phyloP scores from a whole-genome alignment of 35 echinoderm and acorn worm genomes.

The Nesometra sesokonis region DNA sequence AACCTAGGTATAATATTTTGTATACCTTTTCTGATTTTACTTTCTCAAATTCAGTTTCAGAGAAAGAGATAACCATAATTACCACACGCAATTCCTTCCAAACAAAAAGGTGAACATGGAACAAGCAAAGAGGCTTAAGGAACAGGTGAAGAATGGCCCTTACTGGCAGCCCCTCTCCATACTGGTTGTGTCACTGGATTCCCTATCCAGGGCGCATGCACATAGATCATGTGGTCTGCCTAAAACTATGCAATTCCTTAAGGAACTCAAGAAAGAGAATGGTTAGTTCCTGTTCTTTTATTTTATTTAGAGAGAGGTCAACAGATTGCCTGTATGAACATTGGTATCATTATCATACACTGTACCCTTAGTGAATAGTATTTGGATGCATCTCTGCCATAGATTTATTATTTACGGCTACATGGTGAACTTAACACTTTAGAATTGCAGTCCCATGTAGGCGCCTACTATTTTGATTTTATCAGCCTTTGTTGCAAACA shows the following conservation, averaged over 20 bases:
- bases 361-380: too few relatives aligned
- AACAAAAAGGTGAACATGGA: conserved; percentile 33
- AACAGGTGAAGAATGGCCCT: conserved; percentile 10
- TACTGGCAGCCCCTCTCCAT: conserved; percentile 71
- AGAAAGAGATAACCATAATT: conserved; percentile 56
- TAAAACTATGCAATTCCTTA: conserved; percentile 55
- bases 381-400: too few relatives aligned
- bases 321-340: too few relatives aligned
- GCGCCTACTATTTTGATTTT: too few relatives aligned
- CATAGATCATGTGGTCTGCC: conserved; percentile 79
- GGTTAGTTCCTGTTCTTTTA: background rate
- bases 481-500: too few relatives aligned
- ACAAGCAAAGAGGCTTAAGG: conserved; percentile 21
- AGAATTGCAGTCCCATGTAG: too few relatives aligned
- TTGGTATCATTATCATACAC: too few relatives aligned
- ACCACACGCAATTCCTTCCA: conserved; percentile 76
- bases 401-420: too few relatives aligned
- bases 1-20: too few relatives aligned
- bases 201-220: conserved; percentile 53
- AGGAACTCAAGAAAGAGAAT: background rate
- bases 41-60: conserved; percentile 32
- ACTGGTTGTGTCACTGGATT: conserved; percentile 71
- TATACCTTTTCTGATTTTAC: background rate
- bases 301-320: too few relatives aligned
- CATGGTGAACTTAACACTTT: too few relatives aligned